Base-by-base conservation (phyloP, 2,113 vertebrate genomes). In the Manacus vitellinus region DNA sequence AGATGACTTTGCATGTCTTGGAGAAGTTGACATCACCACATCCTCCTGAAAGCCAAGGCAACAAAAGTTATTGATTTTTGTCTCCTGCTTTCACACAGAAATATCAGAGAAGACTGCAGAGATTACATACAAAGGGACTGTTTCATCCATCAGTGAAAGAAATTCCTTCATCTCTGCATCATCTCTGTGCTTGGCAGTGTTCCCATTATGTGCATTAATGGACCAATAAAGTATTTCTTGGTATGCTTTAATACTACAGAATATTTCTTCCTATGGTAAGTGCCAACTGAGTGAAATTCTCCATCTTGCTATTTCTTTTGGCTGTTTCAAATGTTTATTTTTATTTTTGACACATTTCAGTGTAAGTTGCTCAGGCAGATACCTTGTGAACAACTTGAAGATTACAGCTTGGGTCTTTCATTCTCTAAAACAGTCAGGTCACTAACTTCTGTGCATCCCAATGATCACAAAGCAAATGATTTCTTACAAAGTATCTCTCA, bases 121-220 rank as follows among this genome's bases (percentile, higher is more conserved):
- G 58, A 68, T 75, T 87, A 52, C 44, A 56, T 24, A 76, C 8
- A 62, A 49, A 90, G 37, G 72, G 67, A 90, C 37, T 46, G 76
- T 94, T 88, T 95, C 70, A 87, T 56, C 66, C 52, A 54, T 62
- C 49, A 70, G 58, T 83, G 81, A 93, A 73, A 83, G 71, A 93
- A 89, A 96, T 94, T 88, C 67, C 89, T 93, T 82, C 78, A 95
- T 41, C 58, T 88, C 37, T 87, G 54, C 76, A 73, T 72, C 67
- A 80, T 85, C 58, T 54, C 58, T 93, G 9, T 85, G 67, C n/a
- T 85, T 94, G 91, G 66, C 52, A 78, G 37, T 72, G 44, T 41
- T 78, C 58, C 71, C 31, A 65, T 85, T 92, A 61, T n/a, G 63
- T 80, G 25, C 71, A 73, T 90, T 93, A 90, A 92, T 43, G 35